Conservation (phyloP, 1,140 invertebrate genomes). For the Drosophila auraria region DNA sequence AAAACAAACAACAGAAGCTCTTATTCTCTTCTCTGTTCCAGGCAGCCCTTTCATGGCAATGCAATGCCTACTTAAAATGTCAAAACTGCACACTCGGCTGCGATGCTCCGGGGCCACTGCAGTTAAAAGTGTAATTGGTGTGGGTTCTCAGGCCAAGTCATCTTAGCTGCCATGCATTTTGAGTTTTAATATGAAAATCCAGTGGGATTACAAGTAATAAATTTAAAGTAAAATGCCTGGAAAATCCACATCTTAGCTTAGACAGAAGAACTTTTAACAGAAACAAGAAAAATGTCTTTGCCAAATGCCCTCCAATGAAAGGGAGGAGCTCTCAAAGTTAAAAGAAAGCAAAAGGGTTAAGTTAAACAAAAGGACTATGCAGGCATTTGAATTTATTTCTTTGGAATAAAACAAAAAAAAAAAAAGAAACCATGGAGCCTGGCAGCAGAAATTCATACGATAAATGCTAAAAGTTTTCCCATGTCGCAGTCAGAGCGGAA, state of each 20-base stretch:
- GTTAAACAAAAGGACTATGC: conserved; percentile 44
- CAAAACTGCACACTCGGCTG: conserved; percentile 65
- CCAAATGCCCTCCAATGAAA: conserved; percentile 23
- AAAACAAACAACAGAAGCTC: conserved; percentile 54
- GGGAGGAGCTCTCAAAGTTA: conserved; percentile 5
- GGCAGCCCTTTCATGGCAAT: conserved; percentile 40
- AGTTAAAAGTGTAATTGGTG: conserved; percentile 43
- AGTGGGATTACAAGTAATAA: conserved; percentile 28
- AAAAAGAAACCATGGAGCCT: conserved; percentile 45
- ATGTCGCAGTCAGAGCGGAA: conserved; percentile 63
- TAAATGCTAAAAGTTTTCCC: conserved; percentile 79
- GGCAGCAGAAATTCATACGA: conserved; percentile 41
- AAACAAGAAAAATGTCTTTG: conserved; percentile 28
- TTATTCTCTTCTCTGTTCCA: conserved; percentile 20
- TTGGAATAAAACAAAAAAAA: conserved; percentile 18
- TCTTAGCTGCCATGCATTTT: conserved; percentile 14
- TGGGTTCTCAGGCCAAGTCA: conserved; percentile 7
- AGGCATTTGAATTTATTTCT: conserved; percentile 67
- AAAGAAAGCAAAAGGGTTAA: conserved; percentile 18
- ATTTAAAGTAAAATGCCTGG: conserved; percentile 24
- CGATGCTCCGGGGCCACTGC: conserved; percentile 1
- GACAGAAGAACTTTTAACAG: conserved; percentile 3
- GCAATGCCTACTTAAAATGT: conserved; percentile 63
- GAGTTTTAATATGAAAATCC: conserved; percentile 26
- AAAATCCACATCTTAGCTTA: background rate